Evolutionary conservation across 2,888 invertebrate species (phyloP), one percentile per base, ranked within the genome.

Genomic region (Cylloceria caligata): DNA sequence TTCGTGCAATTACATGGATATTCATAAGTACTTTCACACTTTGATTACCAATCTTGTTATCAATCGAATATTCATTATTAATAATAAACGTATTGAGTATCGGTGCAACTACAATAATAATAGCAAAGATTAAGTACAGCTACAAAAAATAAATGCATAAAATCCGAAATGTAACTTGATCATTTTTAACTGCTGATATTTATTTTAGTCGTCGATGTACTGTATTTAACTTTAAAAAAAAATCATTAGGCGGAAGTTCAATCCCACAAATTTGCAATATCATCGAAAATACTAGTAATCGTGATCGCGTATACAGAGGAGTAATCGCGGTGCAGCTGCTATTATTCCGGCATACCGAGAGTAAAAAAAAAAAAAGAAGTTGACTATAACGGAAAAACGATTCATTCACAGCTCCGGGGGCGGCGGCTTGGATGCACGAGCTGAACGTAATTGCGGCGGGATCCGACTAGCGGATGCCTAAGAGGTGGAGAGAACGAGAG

Each of bases 351-450:
- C 78, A 77, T 64, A 75, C 80, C 49, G 45, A 81, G 86, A 87
- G 84, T 49, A 73, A 52, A 62, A 49, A 47, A 65, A 47, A 73
- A 52, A 62, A 49, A 47, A 65, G 52, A 68, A 57, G 30, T 13
- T 36, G 71, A 39, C 64, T 24, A 55, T 83, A 77, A 79, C 78
- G 84, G 84, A 84, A 83, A 83, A 84, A 80, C 83, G 86, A 87
- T 89, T 89, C 89, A 89, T 89, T 89, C 89, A 90, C 86, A 84
- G 85, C 82, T 86, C 83, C 85, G 80, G 85, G 84, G 87, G 85
- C 87, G 86, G 77, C 82, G 84, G 75, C 71, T 81, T 64, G 73
- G 78, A 71, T 77, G 75, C 82, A 82, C 79, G 82, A n/a, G 75
- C 82, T 27, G 65, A 81, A 82, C 87, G 87, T 89, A 89, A 89